Evolutionary conservation across 2,113 vertebrate species (phyloP), one percentile per base, ranked within the genome.

Genomic region (Thoracochromis brauschi): DNA sequence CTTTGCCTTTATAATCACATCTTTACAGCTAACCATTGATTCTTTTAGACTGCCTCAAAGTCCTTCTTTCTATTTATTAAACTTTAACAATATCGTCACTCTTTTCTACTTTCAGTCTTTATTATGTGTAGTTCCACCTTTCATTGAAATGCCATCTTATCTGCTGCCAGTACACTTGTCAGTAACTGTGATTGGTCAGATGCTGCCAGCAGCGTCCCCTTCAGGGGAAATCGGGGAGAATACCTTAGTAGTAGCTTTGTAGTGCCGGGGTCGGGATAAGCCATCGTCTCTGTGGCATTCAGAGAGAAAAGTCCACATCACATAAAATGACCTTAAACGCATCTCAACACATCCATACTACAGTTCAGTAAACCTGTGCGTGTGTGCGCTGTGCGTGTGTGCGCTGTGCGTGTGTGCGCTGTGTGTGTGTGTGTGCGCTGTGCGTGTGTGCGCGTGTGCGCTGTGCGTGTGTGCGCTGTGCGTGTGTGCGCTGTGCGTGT

Each of bases 401-500:
- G 21, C 21, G 21, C 21, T 3, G 21, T 24, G 35, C 0, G 40
- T 3, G 11, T 2, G 40, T 0, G 5, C 5, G 5, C 5, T 3
- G 6, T 1, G 31, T 33, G 31, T 1, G 31, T 31, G 29, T 5
- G 29, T 2, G 29, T 1, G 24, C 24, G 24, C 24, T 1, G 24
- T 3, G 24, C 24, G 9, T 10, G 35, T 9, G 35, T 9, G 26
- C 26, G 26, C 4, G 24, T 4, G 35, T 4, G 24, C 26, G 21
- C 21, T n/a, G n/a, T n/a, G 31, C 2, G 38, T 3, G 10, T 11
- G 38, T 0, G 21, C 21, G 21, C 21, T 3, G 21, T 24, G 35
- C 0, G 40, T 3, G 11, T 2, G 40, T 0, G 5, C 5, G 5
- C 5, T 3, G 6, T 1, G 31, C 8, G 31, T 1, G 31, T 31